A percentile compares a stretch with the other conserved stretches of the same genome.
phyloP scores from a whole-genome alignment of 2,113 vertebrate genomes.

The Trochalopteron elliotii region DNA sequence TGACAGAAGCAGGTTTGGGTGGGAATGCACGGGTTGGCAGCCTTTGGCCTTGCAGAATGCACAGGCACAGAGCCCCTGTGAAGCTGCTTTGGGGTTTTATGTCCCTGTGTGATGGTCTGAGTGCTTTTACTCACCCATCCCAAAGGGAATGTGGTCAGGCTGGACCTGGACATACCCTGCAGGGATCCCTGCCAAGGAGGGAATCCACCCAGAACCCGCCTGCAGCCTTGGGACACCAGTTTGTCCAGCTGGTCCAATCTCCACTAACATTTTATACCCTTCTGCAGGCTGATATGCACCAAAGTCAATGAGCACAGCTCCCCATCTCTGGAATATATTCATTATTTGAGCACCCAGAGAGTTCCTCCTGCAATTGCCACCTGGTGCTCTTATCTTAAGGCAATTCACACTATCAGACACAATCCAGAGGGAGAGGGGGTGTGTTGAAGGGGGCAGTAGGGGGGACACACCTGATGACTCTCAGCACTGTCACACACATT shows the following conservation, averaged over 20 bases:
- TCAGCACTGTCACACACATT: not conserved
- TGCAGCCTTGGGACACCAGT: not conserved
- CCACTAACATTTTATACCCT: not conserved
- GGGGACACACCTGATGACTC: not conserved
- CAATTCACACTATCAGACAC: no score
- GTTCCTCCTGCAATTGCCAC: not conserved
- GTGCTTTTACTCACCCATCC: no score
- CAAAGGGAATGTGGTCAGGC: not conserved
- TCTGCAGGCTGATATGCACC: not conserved
- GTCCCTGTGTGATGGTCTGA: not conserved
- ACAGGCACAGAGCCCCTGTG: not conserved
- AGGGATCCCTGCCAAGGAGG: not conserved
- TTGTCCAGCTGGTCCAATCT: not conserved
- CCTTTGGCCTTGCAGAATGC: not conserved
- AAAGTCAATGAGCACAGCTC: not conserved
- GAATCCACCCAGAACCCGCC: not conserved
- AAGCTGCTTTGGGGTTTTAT: not conserved
- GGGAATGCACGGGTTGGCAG: not conserved
- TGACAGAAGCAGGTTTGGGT: not conserved
- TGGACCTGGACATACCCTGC: not conserved
- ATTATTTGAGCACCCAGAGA: not conserved
- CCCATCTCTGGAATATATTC: no score
- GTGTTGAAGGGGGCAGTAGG: no score
- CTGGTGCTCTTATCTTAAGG: accelerated
- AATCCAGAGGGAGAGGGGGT: not conserved